These are phyloP conservation scores for Oreochromis tanganicae DNA, from an alignment of 2,113 vertebrate genomes.

Conservation along the genomic window DNA sequence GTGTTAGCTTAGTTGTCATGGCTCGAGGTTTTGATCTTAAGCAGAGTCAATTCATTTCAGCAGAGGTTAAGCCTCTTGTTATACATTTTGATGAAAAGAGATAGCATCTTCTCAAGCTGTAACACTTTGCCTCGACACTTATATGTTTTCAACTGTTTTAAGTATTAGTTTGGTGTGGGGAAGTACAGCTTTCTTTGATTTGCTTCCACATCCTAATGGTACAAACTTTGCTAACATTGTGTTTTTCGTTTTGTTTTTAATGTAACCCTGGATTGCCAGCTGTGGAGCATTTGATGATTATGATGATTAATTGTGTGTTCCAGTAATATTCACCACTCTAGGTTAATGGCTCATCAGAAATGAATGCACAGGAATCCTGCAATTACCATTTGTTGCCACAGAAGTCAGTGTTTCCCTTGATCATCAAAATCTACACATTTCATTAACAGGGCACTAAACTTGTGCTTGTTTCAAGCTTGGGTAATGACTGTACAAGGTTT, in stretches of 20 bases:
- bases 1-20: neutral
- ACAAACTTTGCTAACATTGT: neutral
- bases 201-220: neutral
- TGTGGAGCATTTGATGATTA: neutral
- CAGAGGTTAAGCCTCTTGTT: neutral
- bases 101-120: neutral
- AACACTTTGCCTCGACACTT: neutral
- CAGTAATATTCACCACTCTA: neutral
- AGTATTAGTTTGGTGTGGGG: fast-evolving
- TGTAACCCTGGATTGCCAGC: neutral
- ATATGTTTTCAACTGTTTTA: neutral
- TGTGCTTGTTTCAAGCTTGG: conserved; percentile 18
- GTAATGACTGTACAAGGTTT: neutral
- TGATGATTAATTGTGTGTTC: neutral
- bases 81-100: neutral
- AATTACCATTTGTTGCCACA: neutral
- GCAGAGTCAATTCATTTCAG: neutral
- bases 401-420: neutral
- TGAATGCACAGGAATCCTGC: neutral
- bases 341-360: neutral
- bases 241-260: neutral
- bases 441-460: neutral
- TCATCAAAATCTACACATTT: neutral
- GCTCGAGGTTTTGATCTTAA: neutral
- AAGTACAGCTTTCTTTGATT: neutral